These are phyloP conservation scores for Eupithecia exiguata DNA, from an alignment of 2,888 invertebrate genomes.

Conservation along the genomic window DNA sequence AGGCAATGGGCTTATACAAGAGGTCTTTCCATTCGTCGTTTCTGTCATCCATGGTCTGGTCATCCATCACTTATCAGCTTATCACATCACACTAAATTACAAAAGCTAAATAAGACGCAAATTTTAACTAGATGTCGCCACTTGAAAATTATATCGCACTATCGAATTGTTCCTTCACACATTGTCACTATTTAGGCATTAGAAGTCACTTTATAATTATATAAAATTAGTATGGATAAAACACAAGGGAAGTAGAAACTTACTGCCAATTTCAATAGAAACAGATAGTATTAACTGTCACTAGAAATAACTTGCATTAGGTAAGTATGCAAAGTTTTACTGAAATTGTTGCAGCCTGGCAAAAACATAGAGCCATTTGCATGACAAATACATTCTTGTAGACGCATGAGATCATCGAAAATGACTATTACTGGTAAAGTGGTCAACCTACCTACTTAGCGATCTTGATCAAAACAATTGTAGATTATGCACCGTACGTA, in stretches of 20 bases:
- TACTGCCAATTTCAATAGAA: not conserved
- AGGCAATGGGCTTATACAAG: no score
- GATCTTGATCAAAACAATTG: not conserved
- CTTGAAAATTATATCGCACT: no score
- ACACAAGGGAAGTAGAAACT: not conserved
- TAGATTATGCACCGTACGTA: not conserved
- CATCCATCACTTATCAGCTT: no score
- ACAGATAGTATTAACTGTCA: not conserved
- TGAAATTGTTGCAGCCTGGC: not conserved
- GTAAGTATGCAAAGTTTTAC: not conserved
- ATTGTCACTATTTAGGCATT: no score
- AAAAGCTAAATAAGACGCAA: no score
- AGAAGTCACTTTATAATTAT: not conserved
- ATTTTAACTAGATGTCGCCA: no score
- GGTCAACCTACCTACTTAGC: not conserved
- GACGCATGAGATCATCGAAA: not conserved
- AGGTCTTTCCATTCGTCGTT: no score
- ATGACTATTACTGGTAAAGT: constrained; percentile 2
- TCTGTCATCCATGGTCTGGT: no score
- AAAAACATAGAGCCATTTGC: not conserved
- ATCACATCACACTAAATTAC: no score
- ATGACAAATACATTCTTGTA: not conserved
- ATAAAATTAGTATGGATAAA: not conserved
- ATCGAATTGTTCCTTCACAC: no score
- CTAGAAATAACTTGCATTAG: not conserved